Evolutionary conservation across 1,140 invertebrate genomes (phyloP), one percentile per base, ranked within the genome.

Genomic region (Tribolium madens): DNA sequence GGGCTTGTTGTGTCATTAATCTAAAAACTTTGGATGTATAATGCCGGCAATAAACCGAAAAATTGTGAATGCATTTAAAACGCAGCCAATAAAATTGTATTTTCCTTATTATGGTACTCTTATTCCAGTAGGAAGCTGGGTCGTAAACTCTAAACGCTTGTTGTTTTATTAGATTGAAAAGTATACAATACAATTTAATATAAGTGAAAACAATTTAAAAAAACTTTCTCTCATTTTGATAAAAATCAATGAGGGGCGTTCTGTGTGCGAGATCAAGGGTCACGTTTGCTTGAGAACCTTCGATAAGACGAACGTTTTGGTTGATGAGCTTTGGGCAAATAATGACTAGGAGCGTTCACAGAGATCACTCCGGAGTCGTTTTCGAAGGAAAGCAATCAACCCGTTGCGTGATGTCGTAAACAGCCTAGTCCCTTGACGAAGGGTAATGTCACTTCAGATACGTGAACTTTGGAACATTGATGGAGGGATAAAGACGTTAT

Each of bases 371-470:
- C 64, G 46, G 73, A 50, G 81, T 78, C 73, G 47, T 78, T 77
- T 72, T 64, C 76, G 70, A 73, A 70, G 80, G 75, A 81, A 79
- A 82, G 81, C 81, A 82, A 82, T 82, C 81, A 82, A 82, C 80
- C 79, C 80, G 74, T 82, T 82, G 81, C 81, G 81, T 82, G 81
- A 82, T 78, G 80, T 80, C 81, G 76, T 82, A 82, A 82, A 82
- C 69, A 42, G 72, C 42, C 36, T 15, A 50, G 33, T 69, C 68
- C 69, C 69, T 72, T 78, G 72, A 50, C 71, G 68, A 47, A 52
- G 73, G 77, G 50, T 78, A 73, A 75, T 75, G 77, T 70, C 48
- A 52, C 71, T 72, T 50, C 70, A 71, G 68, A 71, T 72, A 72
- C 50, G 50, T 33, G 57, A 64, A 64, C 57, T 64, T 64, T 64